Evolutionary conservation across 1,140 invertebrate genomes (phyloP).

Genomic region (Pristionchus pacificus): DNA sequence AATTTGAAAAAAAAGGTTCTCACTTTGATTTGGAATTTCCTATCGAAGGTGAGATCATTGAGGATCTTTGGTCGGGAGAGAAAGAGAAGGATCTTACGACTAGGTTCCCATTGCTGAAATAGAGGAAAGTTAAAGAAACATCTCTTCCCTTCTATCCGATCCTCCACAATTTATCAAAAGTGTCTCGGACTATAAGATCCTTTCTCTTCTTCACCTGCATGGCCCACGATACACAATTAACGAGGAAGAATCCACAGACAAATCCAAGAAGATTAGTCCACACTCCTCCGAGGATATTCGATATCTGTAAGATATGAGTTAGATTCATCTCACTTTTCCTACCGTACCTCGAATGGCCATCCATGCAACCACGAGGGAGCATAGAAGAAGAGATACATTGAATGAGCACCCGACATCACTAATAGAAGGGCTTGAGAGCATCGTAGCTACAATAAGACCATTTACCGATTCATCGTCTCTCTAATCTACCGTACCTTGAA

Average conservation of each 20-base stretch:
- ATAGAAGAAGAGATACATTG: conserved; percentile 29
- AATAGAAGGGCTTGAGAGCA: conserved; percentile 8
- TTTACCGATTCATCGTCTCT: too few relatives aligned
- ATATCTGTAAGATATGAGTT: conserved; percentile 19
- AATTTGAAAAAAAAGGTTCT: too few relatives aligned
- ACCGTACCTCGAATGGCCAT: neutral
- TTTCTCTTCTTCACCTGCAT: too few relatives aligned
- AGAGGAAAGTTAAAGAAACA: neutral
- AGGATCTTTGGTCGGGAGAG: neutral
- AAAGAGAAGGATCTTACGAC: neutral
- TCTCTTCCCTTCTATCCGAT: neutral
- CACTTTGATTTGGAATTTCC: neutral
- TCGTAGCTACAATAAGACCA: too few relatives aligned
- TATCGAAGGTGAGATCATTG: neutral
- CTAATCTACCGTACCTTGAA: neutral
- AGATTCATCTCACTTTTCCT: neutral
- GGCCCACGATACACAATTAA: conserved; percentile 4
- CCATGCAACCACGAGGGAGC: conserved; percentile 20
- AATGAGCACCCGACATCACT: conserved; percentile 14
- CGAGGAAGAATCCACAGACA: conserved; percentile 27
- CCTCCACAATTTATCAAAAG: neutral
- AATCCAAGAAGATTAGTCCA: conserved; percentile 32
- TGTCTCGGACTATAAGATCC: too few relatives aligned
- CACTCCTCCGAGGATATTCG: conserved; percentile 14
- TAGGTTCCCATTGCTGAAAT: neutral